Conservation (phyloP, 2,888 invertebrate genomes). For the Danaus chrysippus region DNA sequence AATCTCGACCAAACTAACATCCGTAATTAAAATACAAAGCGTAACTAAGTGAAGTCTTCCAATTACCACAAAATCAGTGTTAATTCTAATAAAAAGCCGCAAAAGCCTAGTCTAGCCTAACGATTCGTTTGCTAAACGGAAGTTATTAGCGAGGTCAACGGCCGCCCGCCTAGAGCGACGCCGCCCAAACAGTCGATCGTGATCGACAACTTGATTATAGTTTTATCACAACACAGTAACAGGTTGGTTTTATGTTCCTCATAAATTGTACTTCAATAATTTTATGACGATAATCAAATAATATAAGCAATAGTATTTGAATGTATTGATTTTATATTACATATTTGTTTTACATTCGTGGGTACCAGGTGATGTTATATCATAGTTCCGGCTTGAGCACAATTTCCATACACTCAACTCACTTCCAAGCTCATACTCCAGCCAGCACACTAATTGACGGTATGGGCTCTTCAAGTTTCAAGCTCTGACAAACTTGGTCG, state of each 20-base stretch:
- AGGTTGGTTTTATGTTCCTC: background rate
- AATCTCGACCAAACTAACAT: too few species aligned
- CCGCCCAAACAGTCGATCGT: slow-evolving; percentile 59
- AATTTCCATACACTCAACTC: slow-evolving; percentile 24
- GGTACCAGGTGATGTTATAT: background rate
- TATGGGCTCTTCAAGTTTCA: slow-evolving; percentile 61
- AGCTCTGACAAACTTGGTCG: slow-evolving; percentile 54
- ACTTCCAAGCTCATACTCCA: slow-evolving; percentile 33
- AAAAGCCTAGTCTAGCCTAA: slow-evolving; percentile 43
- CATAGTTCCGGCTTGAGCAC: slow-evolving; percentile 23
- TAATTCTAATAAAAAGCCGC: slow-evolving; percentile 13
- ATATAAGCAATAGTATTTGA: too few species aligned
- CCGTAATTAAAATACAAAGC: too few species aligned
- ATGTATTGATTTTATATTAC: background rate
- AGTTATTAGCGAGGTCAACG: slow-evolving; percentile 70
- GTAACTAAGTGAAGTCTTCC: background rate
- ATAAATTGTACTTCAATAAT: background rate
- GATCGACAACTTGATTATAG: slow-evolving; percentile 34
- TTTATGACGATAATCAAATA: background rate
- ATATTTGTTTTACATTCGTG: too few species aligned
- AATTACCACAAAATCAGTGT: slow-evolving; percentile 3
- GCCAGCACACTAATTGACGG: slow-evolving; percentile 66
- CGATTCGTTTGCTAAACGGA: slow-evolving; percentile 66
- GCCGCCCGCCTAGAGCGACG: slow-evolving; percentile 45
- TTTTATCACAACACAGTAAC: slow-evolving; percentile 19